These are phyloP conservation scores for Halichoeres trimaculatus DNA, from an alignment of 2,113 vertebrate species.

Conservation along the genomic window DNA sequence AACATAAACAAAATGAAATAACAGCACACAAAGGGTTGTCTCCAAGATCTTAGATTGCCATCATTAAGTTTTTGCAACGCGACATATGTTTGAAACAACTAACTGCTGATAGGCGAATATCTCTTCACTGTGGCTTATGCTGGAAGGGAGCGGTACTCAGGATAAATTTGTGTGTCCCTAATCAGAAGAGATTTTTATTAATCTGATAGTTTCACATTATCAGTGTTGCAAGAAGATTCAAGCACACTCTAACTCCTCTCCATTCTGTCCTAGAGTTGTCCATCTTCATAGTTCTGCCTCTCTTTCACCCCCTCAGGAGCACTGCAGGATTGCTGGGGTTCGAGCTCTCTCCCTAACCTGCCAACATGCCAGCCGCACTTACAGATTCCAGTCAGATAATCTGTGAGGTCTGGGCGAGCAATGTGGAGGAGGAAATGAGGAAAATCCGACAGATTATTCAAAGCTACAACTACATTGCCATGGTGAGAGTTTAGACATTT, in stretches of 20 bases:
- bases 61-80: too few relatives aligned
- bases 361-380: slow-evolving; percentile 96
- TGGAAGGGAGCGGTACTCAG: too few relatives aligned
- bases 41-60: too few relatives aligned
- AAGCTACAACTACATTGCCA: slow-evolving; percentile 97
- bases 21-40: too few relatives aligned
- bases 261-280: slow-evolving; percentile 25
- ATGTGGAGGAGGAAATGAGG: slow-evolving; percentile 98
- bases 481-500: slow-evolving; percentile 82
- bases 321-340: slow-evolving; percentile 54
- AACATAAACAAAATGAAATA: too few relatives aligned
- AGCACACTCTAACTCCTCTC: not conserved
- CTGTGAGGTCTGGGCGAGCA: slow-evolving; percentile 99
- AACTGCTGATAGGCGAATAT: too few relatives aligned
- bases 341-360: slow-evolving; percentile 60
- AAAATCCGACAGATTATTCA: slow-evolving; percentile 97
- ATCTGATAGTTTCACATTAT: not conserved
- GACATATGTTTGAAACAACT: too few relatives aligned
- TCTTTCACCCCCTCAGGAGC: not conserved
- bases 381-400: slow-evolving; percentile 98
- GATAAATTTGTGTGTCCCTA: too few relatives aligned
- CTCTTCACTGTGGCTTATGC: too few relatives aligned
- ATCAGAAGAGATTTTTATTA: too few relatives aligned
- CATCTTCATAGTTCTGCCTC: slow-evolving; percentile 5
- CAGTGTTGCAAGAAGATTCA: not conserved